Conservation (phyloP, 2,797 vertebrate species). For the Streptopelia turtur region DNA sequence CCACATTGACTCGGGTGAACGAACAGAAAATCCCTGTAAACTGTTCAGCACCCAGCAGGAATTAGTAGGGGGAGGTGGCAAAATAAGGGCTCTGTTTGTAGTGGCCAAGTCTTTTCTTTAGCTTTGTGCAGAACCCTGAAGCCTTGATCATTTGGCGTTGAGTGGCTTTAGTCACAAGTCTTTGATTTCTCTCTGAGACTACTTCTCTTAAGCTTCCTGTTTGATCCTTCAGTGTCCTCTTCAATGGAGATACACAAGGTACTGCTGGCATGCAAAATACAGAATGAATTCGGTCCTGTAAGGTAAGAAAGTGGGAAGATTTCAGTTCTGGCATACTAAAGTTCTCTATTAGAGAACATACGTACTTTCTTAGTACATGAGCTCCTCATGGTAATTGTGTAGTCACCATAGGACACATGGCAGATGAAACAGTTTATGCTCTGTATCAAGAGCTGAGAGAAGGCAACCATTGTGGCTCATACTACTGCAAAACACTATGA, state of each 20-base stretch:
- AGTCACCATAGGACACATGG: neutral
- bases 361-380: neutral
- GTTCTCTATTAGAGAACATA: neutral
- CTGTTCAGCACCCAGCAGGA: neutral
- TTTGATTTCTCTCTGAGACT: slow-evolving; percentile 7
- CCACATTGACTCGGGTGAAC: neutral
- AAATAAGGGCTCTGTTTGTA: neutral
- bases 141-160: slow-evolving; percentile 23
- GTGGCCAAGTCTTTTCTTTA: neutral
- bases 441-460: neutral
- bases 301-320: neutral
- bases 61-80: neutral
- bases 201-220: neutral
- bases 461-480: neutral
- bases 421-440: neutral
- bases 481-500: neutral
- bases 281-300: neutral
- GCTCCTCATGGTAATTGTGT: neutral
- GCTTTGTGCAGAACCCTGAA: neutral
- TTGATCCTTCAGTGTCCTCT: neutral
- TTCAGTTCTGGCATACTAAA: neutral
- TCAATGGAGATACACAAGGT: neutral
- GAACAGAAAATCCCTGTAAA: neutral
- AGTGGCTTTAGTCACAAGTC: slow-evolving; percentile 3
- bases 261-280: neutral